Evolutionary conservation across 2,113 vertebrate genomes (phyloP).

Genomic region (Scatophagus argus): DNA sequence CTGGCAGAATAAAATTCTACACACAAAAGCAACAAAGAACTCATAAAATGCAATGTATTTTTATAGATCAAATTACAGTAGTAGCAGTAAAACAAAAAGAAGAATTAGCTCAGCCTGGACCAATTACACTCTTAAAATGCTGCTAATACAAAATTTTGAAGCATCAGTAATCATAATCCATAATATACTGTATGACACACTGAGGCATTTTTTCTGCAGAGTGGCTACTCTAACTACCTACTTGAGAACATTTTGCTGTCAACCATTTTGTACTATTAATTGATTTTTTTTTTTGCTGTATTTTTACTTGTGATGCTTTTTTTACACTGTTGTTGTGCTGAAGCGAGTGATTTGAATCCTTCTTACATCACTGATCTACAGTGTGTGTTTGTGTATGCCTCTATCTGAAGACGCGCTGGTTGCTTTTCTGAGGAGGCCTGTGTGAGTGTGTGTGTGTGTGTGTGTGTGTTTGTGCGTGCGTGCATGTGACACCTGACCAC

Average conservation of each 20-base stretch:
- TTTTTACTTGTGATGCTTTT: neutral
- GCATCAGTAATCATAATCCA: neutral
- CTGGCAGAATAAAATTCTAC: neutral
- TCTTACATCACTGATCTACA: neutral
- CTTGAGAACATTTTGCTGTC: no score
- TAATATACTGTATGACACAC: neutral
- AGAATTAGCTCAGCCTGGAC: neutral
- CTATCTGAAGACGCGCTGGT: neutral
- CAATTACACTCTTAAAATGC: neutral
- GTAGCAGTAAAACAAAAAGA: no score
- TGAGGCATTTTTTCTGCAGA: no score
- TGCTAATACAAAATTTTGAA: neutral
- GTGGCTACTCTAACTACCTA: no score
- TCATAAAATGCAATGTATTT: neutral
- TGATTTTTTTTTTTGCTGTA: neutral
- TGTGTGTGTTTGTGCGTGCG: conserved; percentile 6
- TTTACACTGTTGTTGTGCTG: neutral
- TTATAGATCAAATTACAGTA: neutral
- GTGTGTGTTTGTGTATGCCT: neutral
- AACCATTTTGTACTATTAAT: no score
- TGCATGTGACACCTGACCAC: conserved; percentile 73
- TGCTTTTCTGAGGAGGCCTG: conserved; percentile 13
- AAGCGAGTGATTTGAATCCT: neutral
- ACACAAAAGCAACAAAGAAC: neutral
- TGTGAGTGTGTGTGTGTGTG: conserved; percentile 28